phyloP scores from a whole-genome alignment of 2,888 invertebrate genomes.

The Lasius fuliginosus region DNA sequence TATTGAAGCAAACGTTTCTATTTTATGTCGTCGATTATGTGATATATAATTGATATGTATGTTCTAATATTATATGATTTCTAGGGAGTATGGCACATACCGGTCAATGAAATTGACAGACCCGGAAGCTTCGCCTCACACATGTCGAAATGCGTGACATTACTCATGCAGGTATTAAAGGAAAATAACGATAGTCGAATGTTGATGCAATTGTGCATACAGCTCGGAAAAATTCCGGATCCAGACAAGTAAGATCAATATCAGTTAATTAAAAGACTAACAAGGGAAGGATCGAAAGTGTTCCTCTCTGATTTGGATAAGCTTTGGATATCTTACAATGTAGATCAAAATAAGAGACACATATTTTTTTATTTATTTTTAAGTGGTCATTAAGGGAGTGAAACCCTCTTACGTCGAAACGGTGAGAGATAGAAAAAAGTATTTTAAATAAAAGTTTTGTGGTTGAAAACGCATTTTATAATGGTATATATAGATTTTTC shows the following conservation, averaged over 20 bases:
- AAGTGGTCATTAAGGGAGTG: too few species aligned
- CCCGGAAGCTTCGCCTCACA: slow-evolving; percentile 97
- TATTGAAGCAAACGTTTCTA: background rate
- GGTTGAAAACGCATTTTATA: too few species aligned
- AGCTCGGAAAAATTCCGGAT: slow-evolving; percentile 93
- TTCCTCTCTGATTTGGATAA: too few species aligned
- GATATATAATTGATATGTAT: background rate
- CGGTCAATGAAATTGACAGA: slow-evolving; percentile 95
- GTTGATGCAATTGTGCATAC: slow-evolving; percentile 92
- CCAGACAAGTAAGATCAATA: slow-evolving; percentile 91
- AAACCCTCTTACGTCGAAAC: too few species aligned
- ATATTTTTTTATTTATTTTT: too few species aligned
- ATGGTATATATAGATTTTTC: too few species aligned
- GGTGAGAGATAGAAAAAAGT: too few species aligned
- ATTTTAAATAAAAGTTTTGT: too few species aligned
- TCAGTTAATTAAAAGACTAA: slow-evolving; percentile 25
- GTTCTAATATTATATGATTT: slow-evolving; percentile 60
- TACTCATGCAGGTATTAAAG: slow-evolving; percentile 93
- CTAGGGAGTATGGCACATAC: slow-evolving; percentile 97
- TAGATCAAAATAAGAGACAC: too few species aligned
- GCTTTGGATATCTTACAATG: too few species aligned
- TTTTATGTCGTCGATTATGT: background rate
- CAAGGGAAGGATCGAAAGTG: too few species aligned
- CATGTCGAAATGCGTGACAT: slow-evolving; percentile 94
- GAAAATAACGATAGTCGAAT: slow-evolving; percentile 93